Evolutionary conservation across 2,113 vertebrate species (phyloP), one percentile per base, ranked within the genome.

Genomic region (Hippocampus mohnikei): DNA sequence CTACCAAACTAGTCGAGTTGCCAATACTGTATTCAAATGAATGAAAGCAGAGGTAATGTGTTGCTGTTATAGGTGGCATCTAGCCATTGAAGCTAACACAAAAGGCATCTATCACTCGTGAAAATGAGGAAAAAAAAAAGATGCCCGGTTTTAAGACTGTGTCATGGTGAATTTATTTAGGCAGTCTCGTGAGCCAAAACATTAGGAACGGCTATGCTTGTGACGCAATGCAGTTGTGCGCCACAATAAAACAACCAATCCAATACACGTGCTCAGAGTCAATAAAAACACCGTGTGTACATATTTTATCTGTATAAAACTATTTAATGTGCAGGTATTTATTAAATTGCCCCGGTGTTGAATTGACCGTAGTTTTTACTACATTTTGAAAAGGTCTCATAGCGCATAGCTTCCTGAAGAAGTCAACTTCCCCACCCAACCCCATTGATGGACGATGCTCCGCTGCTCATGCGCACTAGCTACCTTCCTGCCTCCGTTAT

Each of bases 361-460:
- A 59, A n/a, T 25, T 1, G 10, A 13, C 12, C 8, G 21, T n/a
- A 56, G 1, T 29, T 8, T 33, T 9, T 9, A 27, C 11, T 10
- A 3, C 20, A 23, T 55, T 23, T 56, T 4, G 5, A 15, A 13
- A 27, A 58, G 3, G 29, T 33, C 29, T 33, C 29, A 5, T 20
- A 7, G 1, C 27, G n/a, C 4, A 48, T n/a, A 53, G 18, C 29
- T 37, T 46, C 40, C 27, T 3, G 27, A 67, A 52, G 18, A 60
- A 87, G 84, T 85, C 84, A 6, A 76, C 75, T 89, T 84, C 84
- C 78, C 12, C 81, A 63, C 76, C 71, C 55, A 13, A 13, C 37
- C 37, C 13, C 11, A 15, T 2, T 1, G 9, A 27, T 5, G 4
- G 8, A 7, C 21, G 67, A 75, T 61, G 66, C 25, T 29, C 0